These are phyloP conservation scores for Gobio occitaniae DNA, from an alignment of 2,797 vertebrate species.

Conservation along the genomic window DNA sequence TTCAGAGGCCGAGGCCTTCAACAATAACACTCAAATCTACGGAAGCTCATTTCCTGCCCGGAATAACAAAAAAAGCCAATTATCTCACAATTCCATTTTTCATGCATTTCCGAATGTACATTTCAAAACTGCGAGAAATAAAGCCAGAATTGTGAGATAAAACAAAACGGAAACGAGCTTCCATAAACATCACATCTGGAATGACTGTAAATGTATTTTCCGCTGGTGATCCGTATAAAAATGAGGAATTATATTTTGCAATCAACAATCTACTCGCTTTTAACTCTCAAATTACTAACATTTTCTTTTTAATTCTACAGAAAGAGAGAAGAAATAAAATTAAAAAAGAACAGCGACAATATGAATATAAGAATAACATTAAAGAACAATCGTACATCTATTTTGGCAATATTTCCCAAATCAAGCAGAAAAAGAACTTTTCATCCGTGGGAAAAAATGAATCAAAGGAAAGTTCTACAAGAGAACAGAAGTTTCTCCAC, in stretches of 20 bases:
- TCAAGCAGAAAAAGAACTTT: conserved; percentile 56
- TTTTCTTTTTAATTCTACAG: conserved; percentile 63
- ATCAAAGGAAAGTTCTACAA: conserved; percentile 62
- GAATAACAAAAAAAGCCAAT: background rate
- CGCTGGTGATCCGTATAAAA: background rate
- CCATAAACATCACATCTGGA: background rate
- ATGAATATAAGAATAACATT: conserved; percentile 58
- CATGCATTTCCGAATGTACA: background rate
- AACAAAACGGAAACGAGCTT: background rate
- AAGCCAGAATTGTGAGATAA: background rate
- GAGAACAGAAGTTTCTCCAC: conserved; percentile 61
- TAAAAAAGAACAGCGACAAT: conserved; percentile 65
- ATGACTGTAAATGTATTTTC: background rate
- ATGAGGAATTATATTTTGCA: background rate
- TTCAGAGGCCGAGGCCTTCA: background rate
- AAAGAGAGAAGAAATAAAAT: conserved; percentile 58
- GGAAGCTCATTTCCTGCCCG: background rate
- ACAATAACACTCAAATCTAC: background rate
- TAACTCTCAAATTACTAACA: conserved; percentile 64
- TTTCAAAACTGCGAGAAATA: background rate
- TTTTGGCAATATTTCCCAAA: conserved; percentile 76
- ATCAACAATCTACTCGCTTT: conserved; percentile 62
- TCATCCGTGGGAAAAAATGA: conserved; percentile 45
- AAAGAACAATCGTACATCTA: conserved; percentile 60
- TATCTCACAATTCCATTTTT: background rate